These are phyloP conservation scores for Rhinolophus sinicus DNA, from an alignment of 2,113 vertebrate genomes.

Conservation along the genomic window DNA sequence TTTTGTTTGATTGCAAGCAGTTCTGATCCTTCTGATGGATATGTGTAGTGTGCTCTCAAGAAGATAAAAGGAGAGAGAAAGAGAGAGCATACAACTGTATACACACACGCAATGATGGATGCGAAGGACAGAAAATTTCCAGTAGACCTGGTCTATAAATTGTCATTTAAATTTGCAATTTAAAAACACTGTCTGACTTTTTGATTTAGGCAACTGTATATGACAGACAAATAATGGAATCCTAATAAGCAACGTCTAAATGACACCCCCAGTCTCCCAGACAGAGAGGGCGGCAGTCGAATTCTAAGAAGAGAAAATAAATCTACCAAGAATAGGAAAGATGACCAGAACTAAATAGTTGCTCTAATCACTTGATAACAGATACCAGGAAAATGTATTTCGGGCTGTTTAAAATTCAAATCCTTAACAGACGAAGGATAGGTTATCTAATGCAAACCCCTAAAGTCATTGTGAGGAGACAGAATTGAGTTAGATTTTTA, in stretches of 20 bases:
- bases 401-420: conserved; percentile 71
- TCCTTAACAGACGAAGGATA: conserved; percentile 54
- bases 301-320: conserved; percentile 80
- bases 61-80: conserved; percentile 2
- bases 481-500: conserved; percentile 58
- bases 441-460: conserved; percentile 55
- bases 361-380: conserved; percentile 78
- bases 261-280: conserved; percentile 79
- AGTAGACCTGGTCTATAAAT: conserved; percentile 82
- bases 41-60: conserved; percentile 28
- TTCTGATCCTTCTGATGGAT: conserved; percentile 55
- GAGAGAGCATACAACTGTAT: conserved; percentile 52
- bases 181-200: conserved; percentile 82
- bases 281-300: conserved; percentile 65
- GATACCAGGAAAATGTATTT: conserved; percentile 72
- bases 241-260: conserved; percentile 82
- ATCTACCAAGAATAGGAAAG: conserved; percentile 76
- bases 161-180: conserved; percentile 84
- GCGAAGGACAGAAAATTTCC: conserved; percentile 78
- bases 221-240: conserved; percentile 80
- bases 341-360: conserved; percentile 78
- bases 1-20: conserved; percentile 64
- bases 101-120: conserved; percentile 64
- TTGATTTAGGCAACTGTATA: conserved; percentile 80
- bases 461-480: conserved; percentile 57